Percentiles rank a stretch among this genome's conserved stretches.
phyloP scores from a whole-genome alignment of 2,888 invertebrate species.

The Mesochorus sp. region DNA sequence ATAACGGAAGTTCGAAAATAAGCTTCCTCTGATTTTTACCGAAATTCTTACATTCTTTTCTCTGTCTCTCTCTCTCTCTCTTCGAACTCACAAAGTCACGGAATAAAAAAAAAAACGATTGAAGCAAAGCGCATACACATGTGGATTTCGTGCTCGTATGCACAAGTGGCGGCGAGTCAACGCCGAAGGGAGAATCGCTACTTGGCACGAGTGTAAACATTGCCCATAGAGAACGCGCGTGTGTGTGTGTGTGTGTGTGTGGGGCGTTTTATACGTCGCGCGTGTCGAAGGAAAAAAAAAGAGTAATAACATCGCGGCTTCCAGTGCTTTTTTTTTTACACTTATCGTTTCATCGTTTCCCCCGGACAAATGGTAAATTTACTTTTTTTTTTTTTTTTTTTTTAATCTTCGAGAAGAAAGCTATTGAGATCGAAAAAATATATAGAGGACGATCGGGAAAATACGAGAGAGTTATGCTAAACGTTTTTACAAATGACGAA shows the following conservation, averaged over 20 bases:
- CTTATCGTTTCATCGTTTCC: too few species aligned
- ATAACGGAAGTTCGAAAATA: too few species aligned
- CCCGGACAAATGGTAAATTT: too few species aligned
- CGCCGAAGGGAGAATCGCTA: slow-evolving; percentile 37
- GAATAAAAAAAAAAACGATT: slow-evolving; percentile 21
- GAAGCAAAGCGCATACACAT: slow-evolving; percentile 31
- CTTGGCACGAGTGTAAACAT: slow-evolving; percentile 55
- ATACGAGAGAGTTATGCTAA: slow-evolving; percentile 43
- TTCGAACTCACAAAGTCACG: neutral
- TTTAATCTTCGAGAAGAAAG: too few species aligned
- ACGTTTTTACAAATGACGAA: slow-evolving; percentile 61
- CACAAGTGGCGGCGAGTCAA: slow-evolving; percentile 35
- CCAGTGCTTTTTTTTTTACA: neutral
- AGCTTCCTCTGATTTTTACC: neutral
- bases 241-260: neutral
- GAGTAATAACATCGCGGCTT: too few species aligned
- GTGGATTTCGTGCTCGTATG: neutral
- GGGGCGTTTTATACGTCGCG: too few species aligned
- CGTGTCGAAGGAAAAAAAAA: too few species aligned
- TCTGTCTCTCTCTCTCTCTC: neutral
- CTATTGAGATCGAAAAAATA: too few species aligned
- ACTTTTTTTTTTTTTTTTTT: neutral
- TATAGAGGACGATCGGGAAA: neutral
- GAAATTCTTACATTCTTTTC: neutral
- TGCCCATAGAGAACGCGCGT: slow-evolving; percentile 15